phyloP scores from a whole-genome alignment of 2,113 vertebrate species.

The Craseonycteris thonglongyai region DNA sequence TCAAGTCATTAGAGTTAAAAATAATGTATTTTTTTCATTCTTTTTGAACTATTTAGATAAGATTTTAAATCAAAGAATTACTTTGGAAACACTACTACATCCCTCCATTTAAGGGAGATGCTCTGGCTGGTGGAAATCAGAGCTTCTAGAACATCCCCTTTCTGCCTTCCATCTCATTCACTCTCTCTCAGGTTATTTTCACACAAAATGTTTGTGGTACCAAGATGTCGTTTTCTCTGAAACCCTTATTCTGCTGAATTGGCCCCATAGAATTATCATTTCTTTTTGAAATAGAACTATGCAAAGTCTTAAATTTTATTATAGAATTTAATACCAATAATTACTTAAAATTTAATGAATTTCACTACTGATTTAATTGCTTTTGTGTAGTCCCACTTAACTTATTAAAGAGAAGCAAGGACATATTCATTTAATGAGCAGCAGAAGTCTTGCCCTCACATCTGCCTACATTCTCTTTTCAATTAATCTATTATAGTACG shows the following conservation, averaged over 20 bases:
- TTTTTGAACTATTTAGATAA: background rate
- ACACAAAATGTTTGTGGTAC: background rate
- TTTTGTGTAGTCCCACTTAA: conserved; percentile 83
- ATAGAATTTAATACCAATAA: conserved; percentile 80
- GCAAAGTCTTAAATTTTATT: conserved; percentile 78
- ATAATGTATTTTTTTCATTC: background rate
- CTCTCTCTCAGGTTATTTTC: background rate
- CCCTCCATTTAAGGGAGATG: background rate
- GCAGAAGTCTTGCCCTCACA: conserved; percentile 80
- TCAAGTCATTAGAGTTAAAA: background rate
- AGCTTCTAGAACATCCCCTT: background rate
- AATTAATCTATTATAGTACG: conserved; percentile 87
- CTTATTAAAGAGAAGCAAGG: conserved; percentile 84
- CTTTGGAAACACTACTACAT: background rate
- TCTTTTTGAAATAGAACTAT: conserved; percentile 65
- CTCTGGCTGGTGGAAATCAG: background rate
- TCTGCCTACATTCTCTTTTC: conserved; percentile 85
- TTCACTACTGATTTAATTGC: conserved; percentile 82
- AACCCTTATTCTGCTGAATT: conserved; percentile 33
- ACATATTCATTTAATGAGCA: conserved; percentile 83
- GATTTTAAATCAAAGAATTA: conserved; percentile 35
- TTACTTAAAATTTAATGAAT: conserved; percentile 86
- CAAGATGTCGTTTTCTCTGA: background rate
- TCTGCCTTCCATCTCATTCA: background rate
- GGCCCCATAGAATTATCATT: conserved; percentile 46